Evolutionary conservation across 2,113 vertebrate species (phyloP).

Genomic region (Ariopsis seemanni): DNA sequence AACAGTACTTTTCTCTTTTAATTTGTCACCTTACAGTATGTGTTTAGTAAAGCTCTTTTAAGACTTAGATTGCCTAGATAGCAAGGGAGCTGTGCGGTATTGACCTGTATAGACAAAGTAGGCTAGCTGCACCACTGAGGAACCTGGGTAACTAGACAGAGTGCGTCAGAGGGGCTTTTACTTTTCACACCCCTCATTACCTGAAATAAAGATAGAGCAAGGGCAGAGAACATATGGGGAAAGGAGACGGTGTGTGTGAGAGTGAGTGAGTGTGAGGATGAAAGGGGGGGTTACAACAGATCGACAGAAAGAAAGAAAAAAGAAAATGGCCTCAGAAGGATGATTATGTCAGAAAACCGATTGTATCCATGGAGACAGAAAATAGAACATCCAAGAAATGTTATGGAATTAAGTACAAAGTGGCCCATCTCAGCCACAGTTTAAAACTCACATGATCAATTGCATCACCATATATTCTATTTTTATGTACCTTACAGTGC

Average conservation of each 20-base stretch:
- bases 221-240: constrained; percentile 12
- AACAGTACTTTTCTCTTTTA: neutral
- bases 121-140: constrained; percentile 48
- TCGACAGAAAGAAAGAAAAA: neutral
- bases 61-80: constrained; percentile 20
- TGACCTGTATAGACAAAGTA: constrained; percentile 59
- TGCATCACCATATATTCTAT: neutral
- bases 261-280: neutral
- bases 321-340: constrained; percentile 1
- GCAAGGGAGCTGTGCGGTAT: constrained; percentile 29
- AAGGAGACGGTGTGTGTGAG: neutral
- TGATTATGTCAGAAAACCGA: constrained; percentile 28
- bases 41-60: constrained; percentile 29
- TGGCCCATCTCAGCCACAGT: neutral
- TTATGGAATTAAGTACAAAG: constrained; percentile 22
- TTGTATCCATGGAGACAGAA: constrained; percentile 44
- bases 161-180: constrained; percentile 52
- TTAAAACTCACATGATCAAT: neutral
- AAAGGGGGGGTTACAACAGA: neutral
- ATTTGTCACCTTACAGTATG: neutral
- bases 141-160: constrained; percentile 45
- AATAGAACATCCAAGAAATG: constrained; percentile 30
- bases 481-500: neutral
- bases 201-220: constrained; percentile 48
- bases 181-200: constrained; percentile 40